Evolutionary conservation across 1,140 invertebrate genomes (phyloP).

Genomic region (Drosophila gunungcola): DNA sequence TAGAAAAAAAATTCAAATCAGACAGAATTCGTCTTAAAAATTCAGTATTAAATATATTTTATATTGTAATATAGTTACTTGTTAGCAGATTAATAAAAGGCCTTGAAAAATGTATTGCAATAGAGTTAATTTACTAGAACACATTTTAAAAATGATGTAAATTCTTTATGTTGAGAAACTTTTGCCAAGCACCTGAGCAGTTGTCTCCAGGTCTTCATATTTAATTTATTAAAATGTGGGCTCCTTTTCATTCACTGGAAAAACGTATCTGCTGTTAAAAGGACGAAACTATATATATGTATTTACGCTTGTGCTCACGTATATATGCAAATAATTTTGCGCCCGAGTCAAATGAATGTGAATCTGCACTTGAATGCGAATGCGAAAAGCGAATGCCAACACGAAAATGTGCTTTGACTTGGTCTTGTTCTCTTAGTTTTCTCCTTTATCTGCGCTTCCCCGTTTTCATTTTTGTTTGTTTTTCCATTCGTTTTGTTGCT

Average conservation of each 20-base stretch:
- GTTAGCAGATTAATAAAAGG: background rate
- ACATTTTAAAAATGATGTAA: background rate
- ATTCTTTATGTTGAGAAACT: background rate
- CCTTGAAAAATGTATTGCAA: background rate
- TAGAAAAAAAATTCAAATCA: too few species aligned
- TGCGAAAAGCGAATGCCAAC: conserved; percentile 52
- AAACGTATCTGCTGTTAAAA: conserved; percentile 29
- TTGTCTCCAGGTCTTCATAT: conserved; percentile 40
- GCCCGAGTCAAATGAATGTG: conserved; percentile 54
- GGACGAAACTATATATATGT: conserved; percentile 18
- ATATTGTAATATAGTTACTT: too few species aligned
- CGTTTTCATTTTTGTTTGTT: conserved; percentile 46
- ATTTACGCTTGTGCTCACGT: background rate
- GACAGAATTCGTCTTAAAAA: too few species aligned
- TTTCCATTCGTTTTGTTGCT: conserved; percentile 30
- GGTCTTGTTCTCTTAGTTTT: conserved; percentile 33
- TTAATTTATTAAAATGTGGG: conserved; percentile 56
- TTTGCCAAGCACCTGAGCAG: conserved; percentile 22
- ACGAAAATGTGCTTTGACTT: conserved; percentile 53
- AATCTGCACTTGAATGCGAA: conserved; percentile 61
- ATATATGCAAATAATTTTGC: conserved; percentile 52
- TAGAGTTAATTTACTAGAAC: background rate
- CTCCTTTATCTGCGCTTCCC: conserved; percentile 19
- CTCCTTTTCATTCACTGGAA: background rate
- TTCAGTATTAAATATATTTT: too few species aligned